These are phyloP conservation scores for Brenthis ino DNA, from an alignment of 2,888 invertebrate species.

Conservation along the genomic window DNA sequence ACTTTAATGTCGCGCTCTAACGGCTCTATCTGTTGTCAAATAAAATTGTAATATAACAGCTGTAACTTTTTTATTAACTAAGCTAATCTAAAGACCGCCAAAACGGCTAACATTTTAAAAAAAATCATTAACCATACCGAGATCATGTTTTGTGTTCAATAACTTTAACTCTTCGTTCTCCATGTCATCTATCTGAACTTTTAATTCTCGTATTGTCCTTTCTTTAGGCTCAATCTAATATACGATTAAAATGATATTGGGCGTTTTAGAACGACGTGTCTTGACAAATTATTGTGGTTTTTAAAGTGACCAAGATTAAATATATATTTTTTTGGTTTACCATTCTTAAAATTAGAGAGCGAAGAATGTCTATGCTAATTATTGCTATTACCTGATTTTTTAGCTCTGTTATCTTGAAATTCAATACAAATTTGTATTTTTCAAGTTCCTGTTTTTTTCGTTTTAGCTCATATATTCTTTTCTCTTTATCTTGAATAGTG, in stretches of 20 bases:
- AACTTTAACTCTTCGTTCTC: conserved; percentile 90
- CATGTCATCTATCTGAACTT: conserved; percentile 91
- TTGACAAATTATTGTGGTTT: no score
- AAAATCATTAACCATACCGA: conserved; percentile 58
- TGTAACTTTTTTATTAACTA: conserved; percentile 68
- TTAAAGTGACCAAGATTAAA: no score
- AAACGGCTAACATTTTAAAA: neutral
- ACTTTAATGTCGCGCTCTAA: conserved; percentile 92
- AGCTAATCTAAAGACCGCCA: conserved; percentile 14
- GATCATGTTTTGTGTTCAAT: conserved; percentile 72
- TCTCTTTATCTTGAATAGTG: conserved; percentile 93
- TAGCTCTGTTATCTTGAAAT: conserved; percentile 93
- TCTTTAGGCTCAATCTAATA: conserved; percentile 92
- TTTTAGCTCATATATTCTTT: conserved; percentile 90
- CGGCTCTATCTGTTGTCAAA: conserved; percentile 87
- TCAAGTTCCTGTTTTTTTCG: conserved; percentile 93
- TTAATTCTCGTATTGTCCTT: conserved; percentile 89
- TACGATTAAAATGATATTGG: neutral
- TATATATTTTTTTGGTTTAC: no score
- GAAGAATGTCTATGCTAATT: no score
- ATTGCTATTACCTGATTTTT: conserved; percentile 83
- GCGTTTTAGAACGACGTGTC: neutral
- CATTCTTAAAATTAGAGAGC: no score
- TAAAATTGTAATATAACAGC: conserved; percentile 56
- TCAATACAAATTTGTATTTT: conserved; percentile 94